phyloP scores from a whole-genome alignment of 2,888 invertebrate genomes.

The Colletes collaris region DNA sequence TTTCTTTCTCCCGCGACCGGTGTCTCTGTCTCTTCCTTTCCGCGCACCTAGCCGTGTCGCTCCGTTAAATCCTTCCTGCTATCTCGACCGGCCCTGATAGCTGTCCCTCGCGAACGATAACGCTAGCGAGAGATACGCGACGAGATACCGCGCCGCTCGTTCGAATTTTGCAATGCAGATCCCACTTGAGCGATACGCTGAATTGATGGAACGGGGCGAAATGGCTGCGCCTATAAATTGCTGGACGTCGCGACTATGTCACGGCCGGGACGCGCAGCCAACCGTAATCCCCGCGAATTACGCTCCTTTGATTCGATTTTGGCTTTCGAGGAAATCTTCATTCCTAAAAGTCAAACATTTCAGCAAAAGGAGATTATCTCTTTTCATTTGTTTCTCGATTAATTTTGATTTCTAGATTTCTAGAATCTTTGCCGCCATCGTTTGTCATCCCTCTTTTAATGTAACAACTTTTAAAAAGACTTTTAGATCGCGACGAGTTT shows the following conservation, averaged over 20 bases:
- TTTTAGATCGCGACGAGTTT: too few relatives aligned
- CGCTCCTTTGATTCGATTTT: neutral
- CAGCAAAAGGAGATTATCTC: too few relatives aligned
- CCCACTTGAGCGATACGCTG: slow-evolving; percentile 57
- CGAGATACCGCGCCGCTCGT: slow-evolving; percentile 54
- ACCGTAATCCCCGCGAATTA: slow-evolving; percentile 49
- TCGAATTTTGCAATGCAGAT: slow-evolving; percentile 71
- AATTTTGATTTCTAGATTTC: too few relatives aligned
- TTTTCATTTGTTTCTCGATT: too few relatives aligned
- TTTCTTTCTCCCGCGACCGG: neutral
- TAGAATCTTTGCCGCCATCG: too few relatives aligned
- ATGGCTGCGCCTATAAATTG: slow-evolving; percentile 45
- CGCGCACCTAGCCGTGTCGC: slow-evolving; percentile 40
- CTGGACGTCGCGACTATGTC: slow-evolving; percentile 50
- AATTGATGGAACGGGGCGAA: slow-evolving; percentile 55
- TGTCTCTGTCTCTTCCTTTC: neutral
- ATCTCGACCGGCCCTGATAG: slow-evolving; percentile 60
- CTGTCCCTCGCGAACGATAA: slow-evolving; percentile 61
- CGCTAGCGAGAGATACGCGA: slow-evolving; percentile 60
- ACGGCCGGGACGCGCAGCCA: slow-evolving; percentile 36
- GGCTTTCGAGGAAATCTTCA: too few relatives aligned
- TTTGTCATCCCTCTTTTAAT: too few relatives aligned
- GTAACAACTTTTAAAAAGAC: too few relatives aligned
- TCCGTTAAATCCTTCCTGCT: slow-evolving; percentile 63
- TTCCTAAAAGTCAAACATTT: too few relatives aligned